A percentile compares a stretch with the other conserved stretches of the same genome.
These are phyloP conservation scores for Callyntrura guangdongensis DNA, from an alignment of 2,888 invertebrate species.

Conservation along the genomic window DNA sequence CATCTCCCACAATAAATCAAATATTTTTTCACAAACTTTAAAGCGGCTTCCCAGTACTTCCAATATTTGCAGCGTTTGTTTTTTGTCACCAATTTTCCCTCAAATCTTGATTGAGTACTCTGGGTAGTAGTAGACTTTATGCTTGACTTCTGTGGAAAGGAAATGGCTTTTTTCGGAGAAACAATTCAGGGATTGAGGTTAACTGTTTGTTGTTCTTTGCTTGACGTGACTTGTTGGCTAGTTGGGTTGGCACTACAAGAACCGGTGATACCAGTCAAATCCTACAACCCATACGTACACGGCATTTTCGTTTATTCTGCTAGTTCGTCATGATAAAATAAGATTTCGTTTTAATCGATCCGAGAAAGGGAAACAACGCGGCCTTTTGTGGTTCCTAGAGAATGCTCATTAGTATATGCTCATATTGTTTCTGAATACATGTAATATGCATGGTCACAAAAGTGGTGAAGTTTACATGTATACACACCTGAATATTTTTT, in stretches of 20 bases:
- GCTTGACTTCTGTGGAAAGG: neutral
- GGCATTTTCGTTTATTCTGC: neutral
- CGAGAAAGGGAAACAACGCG: conserved; percentile 63
- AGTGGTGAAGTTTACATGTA: conserved; percentile 28
- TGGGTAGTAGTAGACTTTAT: neutral
- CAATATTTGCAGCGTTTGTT: neutral
- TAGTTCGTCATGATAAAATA: conserved; percentile 24
- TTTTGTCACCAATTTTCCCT: conserved; percentile 8
- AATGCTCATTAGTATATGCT: conserved; percentile 42
- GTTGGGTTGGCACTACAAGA: conserved; percentile 49
- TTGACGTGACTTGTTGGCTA: conserved; percentile 64
- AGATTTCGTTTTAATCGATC: conserved; percentile 74
- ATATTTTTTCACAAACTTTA: neutral
- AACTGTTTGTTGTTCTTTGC: conserved; percentile 51
- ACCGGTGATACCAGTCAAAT: conserved; percentile 33
- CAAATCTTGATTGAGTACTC: conserved; percentile 10
- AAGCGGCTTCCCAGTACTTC: neutral
- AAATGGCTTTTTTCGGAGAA: conserved; percentile 17
- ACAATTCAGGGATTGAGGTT: conserved; percentile 50
- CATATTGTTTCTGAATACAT: too few species aligned
- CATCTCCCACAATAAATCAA: too few species aligned
- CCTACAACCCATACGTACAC: neutral
- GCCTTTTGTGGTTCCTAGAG: conserved; percentile 59
- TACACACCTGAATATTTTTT: neutral
- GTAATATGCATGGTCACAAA: neutral